phyloP scores from a whole-genome alignment of 2,888 invertebrate genomes.

The Tinea pellionella region DNA sequence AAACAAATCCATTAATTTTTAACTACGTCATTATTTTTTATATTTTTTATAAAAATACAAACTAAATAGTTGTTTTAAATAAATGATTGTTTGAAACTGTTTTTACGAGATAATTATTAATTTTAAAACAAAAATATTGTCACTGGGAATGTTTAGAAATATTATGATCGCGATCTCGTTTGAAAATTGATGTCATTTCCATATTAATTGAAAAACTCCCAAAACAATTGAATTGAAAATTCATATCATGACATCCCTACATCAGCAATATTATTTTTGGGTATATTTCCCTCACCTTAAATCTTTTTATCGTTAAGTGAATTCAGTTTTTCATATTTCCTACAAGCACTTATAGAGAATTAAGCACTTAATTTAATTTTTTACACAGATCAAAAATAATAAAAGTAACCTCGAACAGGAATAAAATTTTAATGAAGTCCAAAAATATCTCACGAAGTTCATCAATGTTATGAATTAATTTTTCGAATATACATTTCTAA shows the following conservation, averaged over 20 bases:
- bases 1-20: too few species aligned
- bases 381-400: not conserved
- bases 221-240: not conserved
- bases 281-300: not conserved
- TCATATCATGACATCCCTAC: not conserved
- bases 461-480: not conserved
- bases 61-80: too few species aligned
- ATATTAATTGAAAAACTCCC: slow-evolving; percentile 8
- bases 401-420: not conserved
- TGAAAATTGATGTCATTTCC: not conserved
- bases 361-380: not conserved
- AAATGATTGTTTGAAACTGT: too few species aligned
- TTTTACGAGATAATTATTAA: too few species aligned
- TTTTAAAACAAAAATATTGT: not conserved
- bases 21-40: too few species aligned
- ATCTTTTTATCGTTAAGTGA: not conserved
- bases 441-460: not conserved
- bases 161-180: not conserved
- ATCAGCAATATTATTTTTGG: not conserved
- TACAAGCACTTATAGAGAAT: not conserved
- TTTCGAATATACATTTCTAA: too few species aligned
- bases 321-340: not conserved
- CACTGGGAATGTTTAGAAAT: not conserved
- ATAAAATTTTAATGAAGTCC: not conserved
- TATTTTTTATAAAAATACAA: too few species aligned